These are phyloP conservation scores for Eira barbara DNA, from an alignment of 2,113 vertebrate genomes.

Conservation along the genomic window DNA sequence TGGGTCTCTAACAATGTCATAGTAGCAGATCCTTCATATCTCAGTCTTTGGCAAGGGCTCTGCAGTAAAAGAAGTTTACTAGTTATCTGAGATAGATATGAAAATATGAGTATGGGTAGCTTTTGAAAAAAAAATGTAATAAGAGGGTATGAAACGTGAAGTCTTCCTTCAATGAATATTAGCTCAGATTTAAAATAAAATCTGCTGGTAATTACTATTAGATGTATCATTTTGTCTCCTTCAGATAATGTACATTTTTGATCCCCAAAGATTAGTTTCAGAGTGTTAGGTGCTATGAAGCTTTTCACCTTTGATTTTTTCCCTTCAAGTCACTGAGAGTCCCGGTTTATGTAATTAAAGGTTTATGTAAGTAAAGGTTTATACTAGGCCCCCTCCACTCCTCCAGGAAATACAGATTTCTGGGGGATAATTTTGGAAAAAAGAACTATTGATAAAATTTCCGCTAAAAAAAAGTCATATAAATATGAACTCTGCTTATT, in stretches of 20 bases:
- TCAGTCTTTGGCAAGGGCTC: background rate
- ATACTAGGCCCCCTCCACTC: rapidly evolving
- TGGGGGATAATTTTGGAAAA: background rate
- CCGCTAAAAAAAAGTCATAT: background rate
- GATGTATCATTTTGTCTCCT: background rate
- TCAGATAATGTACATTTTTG: background rate
- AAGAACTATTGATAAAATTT: background rate
- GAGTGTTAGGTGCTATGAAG: background rate
- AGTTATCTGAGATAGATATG: background rate
- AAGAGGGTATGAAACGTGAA: background rate
- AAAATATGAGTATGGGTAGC: background rate
- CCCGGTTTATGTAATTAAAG: background rate
- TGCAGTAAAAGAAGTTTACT: background rate
- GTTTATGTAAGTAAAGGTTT: background rate
- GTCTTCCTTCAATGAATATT: background rate
- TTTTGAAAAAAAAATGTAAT: background rate
- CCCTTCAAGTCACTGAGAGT: background rate
- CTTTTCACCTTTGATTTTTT: background rate
- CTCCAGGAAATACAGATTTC: background rate
- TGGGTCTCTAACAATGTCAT: background rate
- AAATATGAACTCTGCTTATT: background rate
- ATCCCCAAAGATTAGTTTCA: background rate
- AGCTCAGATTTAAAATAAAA: slow-evolving; percentile 39
- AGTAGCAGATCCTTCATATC: background rate
- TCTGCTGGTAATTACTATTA: background rate